Evolutionary conservation across 2,113 vertebrate genomes (phyloP).

Genomic region (Scalopus aquaticus): DNA sequence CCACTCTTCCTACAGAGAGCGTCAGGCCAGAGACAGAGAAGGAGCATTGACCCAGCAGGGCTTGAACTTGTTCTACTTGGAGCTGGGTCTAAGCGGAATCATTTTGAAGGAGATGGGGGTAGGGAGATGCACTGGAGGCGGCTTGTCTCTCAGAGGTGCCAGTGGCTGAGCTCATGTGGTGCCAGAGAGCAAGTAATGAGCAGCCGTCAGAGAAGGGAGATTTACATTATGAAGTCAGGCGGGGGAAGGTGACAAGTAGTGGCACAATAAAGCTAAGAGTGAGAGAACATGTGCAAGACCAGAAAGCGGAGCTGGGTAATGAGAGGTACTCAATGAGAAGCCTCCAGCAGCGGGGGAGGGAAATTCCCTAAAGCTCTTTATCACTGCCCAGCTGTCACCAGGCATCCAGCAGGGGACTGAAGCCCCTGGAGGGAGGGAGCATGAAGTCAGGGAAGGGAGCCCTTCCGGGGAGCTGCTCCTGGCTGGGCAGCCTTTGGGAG

Average conservation of each 20-base stretch:
- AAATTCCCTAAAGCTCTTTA: conserved; percentile 8
- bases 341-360: neutral
- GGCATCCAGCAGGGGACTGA: neutral
- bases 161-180: neutral
- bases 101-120: neutral
- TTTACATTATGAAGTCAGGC: conserved; percentile 75
- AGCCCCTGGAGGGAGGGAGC: neutral
- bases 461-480: neutral
- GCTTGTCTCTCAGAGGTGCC: neutral
- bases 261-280: conserved; percentile 61
- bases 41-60: neutral
- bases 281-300: conserved; percentile 55
- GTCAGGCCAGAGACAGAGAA: fast-evolving
- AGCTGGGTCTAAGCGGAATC: neutral
- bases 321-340: conserved; percentile 47
- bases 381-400: conserved; percentile 49
- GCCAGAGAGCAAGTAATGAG: conserved; percentile 71
- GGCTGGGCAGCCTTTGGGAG: neutral
- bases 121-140: neutral
- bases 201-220: conserved; percentile 61
- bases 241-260: conserved; percentile 73
- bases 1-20: neutral
- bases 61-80: too few relatives aligned
- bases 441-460: neutral
- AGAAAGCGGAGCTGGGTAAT: conserved; percentile 69